Percentiles rank a stretch among this genome's conserved stretches.
These are phyloP conservation scores for Spea multiplicata DNA, from an alignment of 2,113 vertebrate genomes.

Conservation along the genomic window DNA sequence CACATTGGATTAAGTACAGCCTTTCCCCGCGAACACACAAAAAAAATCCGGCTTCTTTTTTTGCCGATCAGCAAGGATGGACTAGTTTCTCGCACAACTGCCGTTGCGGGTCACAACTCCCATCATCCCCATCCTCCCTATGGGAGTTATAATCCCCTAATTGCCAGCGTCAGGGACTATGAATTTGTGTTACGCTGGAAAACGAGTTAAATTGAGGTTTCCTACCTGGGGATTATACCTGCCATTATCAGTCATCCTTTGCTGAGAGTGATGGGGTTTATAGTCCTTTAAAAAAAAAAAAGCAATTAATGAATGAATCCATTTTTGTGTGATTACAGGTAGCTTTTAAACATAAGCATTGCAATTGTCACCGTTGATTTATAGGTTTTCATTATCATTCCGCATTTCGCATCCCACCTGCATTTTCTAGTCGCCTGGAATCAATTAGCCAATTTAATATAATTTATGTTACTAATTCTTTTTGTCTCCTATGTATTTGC, in stretches of 20 bases:
- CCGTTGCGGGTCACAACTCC: not conserved
- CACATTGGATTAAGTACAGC: constrained; percentile 89
- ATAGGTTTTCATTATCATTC: constrained; percentile 92
- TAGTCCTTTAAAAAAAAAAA: no score
- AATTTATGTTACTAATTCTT: constrained; percentile 77
- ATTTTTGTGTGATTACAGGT: constrained; percentile 61
- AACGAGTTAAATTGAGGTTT: no score
- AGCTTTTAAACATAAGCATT: constrained; percentile 77
- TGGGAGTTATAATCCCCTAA: no score
- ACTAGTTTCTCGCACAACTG: not conserved
- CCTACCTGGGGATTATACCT: no score
- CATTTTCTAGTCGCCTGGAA: constrained; percentile 86
- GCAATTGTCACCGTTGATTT: constrained; percentile 87
- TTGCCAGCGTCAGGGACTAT: no score
- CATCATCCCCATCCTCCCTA: constrained; percentile 30
- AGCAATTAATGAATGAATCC: no score
- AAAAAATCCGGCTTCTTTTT: constrained; percentile 35
- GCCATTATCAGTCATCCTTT: no score
- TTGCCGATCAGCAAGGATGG: constrained; percentile 40
- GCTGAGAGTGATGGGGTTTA: no score
- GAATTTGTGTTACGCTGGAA: no score
- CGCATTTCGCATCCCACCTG: constrained; percentile 93
- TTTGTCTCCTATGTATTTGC: constrained; percentile 8
- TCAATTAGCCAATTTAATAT: constrained; percentile 92
- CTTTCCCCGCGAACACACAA: constrained; percentile 79